Base-by-base conservation (phyloP, 2,113 vertebrate species). In the Indri indri region DNA sequence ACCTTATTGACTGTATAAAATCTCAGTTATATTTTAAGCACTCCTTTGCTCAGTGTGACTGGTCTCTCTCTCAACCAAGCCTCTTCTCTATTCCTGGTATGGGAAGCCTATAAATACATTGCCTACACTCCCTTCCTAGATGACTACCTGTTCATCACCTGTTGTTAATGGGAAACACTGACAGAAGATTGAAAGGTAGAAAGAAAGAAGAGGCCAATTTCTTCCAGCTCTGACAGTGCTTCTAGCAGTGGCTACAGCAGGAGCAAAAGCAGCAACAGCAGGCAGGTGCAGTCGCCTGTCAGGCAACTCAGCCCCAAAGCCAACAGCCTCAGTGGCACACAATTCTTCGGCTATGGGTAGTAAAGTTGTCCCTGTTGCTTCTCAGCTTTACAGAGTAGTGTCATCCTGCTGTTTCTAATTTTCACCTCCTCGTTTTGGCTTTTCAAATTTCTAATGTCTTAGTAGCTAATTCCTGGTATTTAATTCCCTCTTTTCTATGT, bases 291-390 rank as follows among this genome's bases (percentile, higher is more conserved):
- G 12, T 80, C 0, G 59, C 47, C 61, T 34, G 2, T 27, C 16
- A 68, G 73, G 10, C 32, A 47, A 4, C 74, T 63, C 52, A 34
- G 32, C 32, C 52, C 45, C 40, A 45, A 34, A 13, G 81, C 2
- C 34, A 61, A 42, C 5, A 61, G 68, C n/a, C 45, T 83, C 25
- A 22, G 5, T 6, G 18, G 23, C 34, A 37, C 2, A 66, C 63
- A 12, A 1, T n/a, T 34, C 16, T 6, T 9, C 8, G n/a, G 5
- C 25, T 54, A 3, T 0, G 1, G 10, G 8, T 5, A 50, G 4
- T 47, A 2, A 91, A 23, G 16, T 16, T 8, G 8, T 45, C 37
- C 40, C 52, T 54, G n/a, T 12, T 84, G 52, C 70, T 66, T 84
- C 68, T 92, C 50, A 79, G 77, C 14, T 88, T 20, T 20, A 34